Base-by-base conservation (phyloP, 2,888 invertebrate species). In the Ommatoiulus sabulosus region DNA sequence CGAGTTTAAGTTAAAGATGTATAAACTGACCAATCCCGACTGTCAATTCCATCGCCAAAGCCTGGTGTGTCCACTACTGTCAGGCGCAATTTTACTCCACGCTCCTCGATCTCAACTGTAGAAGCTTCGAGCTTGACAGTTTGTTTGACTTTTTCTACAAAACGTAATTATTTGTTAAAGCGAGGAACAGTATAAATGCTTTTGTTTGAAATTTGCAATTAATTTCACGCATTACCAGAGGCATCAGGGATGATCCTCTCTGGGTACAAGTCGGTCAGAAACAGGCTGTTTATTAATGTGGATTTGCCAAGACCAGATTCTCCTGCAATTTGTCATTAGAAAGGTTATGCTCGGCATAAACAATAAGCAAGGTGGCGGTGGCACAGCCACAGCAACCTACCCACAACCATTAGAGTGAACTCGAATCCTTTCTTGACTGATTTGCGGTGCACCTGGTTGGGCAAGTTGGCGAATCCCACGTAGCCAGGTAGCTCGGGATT, bases 361-460 rank as follows among this genome's bases (percentile, higher is more conserved):
- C 8, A 46, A 85, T 10, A 24, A 24, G 20, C 20, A 52, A n/a
- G 20, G 15, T 44, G 35, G 17, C 35, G 24, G 10, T 10, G 17
- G 5, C 1, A 3, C 35, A 84, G 10, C 15, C 84, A 0, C 17
- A 1, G 12, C 84, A 87, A 87, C 87, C 46, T 87, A 93, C 94
- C 97, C 10, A 97, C 98, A 89, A 99, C 98, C 98, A 99, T 98
- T 15, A 99, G 93, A 0, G 98, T 98, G 92, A 99, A 99, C 93
- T 98, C 98, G 92, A 99, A 99, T 43, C 98, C 98, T 92, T 98
- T 98, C 93, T 99, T 99, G 88, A 98, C 98, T 0, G 98, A 98
- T 93, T 99, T 99, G 90, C 98, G 94, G 93, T 99, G 98, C 44
- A 99, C 98, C 93, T 98, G 98, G 93, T 98, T 98, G 1, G 98